Base-by-base conservation (phyloP, 2,113 vertebrate species). In the Chaenocephalus aceratus region DNA sequence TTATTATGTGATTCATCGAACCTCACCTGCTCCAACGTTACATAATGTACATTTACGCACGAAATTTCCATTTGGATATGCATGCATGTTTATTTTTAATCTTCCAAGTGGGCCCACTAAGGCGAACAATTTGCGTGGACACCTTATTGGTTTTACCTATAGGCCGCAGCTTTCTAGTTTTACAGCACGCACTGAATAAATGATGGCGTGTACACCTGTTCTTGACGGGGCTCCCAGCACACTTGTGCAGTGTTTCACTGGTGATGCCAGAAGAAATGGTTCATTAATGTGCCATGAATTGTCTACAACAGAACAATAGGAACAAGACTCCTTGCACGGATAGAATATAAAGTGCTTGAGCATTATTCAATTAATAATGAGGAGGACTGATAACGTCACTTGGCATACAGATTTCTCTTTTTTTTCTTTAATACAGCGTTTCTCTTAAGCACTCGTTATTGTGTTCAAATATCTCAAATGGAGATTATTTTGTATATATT, bases 191-290 rank as follows among this genome's bases (percentile, higher is more conserved):
- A 2, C 21, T 94, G 84, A 93, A 94, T 93, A 77, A 94, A 84
- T 91, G 75, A 94, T 91, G 84, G 85, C 13, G 89, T 79, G 80
- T 92, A 65, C 93, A 94, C 92, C 93, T 93, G 94, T 74, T 90
- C 80, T 54, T 52, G 80, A 90, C 85, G 90, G 67, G 70, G 80
- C 76, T 77, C 75, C 83, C 58, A 18, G 11, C 36, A 44, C 85
- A 75, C 80, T 82, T 85, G 80, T 78, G 78, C 75, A 56, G 59
- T 72, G 75, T 84, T 67, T 54, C 68, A 56, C 44, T 71, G 85
- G n/a, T 52, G 90, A 79, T 75, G 79, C 85, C 70, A 73, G 62
- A 81, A 83, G 79, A 88, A 93, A 87, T 58, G 61, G 14, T 36
- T 72, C 91, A 86, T 94, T 58, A 89, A 93, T 89, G 58, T 93